Evolutionary conservation across 2,113 vertebrate genomes (phyloP).

Genomic region (Megaceryle maxima): DNA sequence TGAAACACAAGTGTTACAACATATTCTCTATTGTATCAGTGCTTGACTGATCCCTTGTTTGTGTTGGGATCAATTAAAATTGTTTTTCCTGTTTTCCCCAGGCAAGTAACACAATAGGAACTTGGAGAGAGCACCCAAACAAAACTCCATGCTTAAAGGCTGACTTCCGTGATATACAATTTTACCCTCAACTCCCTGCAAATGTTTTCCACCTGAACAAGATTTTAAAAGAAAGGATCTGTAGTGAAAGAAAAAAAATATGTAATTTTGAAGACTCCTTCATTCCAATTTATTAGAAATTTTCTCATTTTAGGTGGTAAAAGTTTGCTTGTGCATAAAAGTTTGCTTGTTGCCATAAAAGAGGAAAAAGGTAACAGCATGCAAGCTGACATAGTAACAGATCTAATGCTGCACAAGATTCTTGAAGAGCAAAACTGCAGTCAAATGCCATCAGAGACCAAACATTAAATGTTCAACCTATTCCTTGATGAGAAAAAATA

Average conservation of each 20-base stretch:
- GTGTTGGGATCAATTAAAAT: background rate
- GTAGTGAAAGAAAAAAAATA: background rate
- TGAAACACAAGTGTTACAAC: background rate
- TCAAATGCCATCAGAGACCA: background rate
- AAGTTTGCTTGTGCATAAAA: background rate
- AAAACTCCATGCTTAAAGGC: background rate
- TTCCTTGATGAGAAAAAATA: background rate
- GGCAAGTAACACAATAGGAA: background rate
- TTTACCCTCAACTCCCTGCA: background rate
- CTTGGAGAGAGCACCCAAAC: background rate
- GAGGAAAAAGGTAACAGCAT: background rate
- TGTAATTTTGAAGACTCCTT: background rate
- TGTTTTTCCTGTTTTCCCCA: background rate
- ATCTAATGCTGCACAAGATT: background rate
- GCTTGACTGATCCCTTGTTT: background rate
- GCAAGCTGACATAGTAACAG: background rate
- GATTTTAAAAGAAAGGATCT: background rate
- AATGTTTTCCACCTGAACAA: background rate
- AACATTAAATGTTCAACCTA: background rate
- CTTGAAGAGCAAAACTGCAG: background rate
- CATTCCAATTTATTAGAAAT: background rate
- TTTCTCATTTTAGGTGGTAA: background rate
- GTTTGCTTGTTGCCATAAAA: background rate
- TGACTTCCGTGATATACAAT: background rate
- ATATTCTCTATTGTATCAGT: background rate